Conservation (phyloP, 2,888 invertebrate genomes). For the Adela reaumurella region DNA sequence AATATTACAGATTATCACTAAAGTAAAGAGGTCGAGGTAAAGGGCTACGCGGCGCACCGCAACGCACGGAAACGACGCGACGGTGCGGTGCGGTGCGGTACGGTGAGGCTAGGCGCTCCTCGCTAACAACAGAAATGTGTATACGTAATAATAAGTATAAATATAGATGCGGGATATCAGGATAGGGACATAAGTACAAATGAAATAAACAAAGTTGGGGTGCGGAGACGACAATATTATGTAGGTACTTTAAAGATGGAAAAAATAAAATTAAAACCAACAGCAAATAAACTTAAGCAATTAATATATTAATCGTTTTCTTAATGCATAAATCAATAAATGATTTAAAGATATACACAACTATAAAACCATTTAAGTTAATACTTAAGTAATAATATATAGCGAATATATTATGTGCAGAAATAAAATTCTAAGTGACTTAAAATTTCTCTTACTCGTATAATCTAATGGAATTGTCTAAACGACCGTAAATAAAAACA, state of each 20-base stretch:
- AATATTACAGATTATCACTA: constrained; percentile 52
- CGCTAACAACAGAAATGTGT: too few species aligned
- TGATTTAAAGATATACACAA: constrained; percentile 57
- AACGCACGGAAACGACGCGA: too few species aligned
- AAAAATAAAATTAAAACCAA: constrained; percentile 37
- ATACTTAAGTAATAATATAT: constrained; percentile 58
- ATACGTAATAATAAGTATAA: too few species aligned
- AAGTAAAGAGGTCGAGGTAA: constrained; percentile 52
- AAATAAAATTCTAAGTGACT: constrained; percentile 59
- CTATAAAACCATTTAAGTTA: constrained; percentile 53
- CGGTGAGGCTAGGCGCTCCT: constrained; percentile 34
- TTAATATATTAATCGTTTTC: constrained; percentile 57
- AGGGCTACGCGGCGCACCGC: too few species aligned
- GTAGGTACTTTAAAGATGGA: too few species aligned
- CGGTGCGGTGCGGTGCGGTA: too few species aligned
- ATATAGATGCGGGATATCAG: too few species aligned
- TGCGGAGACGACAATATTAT: too few species aligned
- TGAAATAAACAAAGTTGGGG: too few species aligned
- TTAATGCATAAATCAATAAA: constrained; percentile 56
- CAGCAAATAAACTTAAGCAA: constrained; percentile 55
- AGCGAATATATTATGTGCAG: constrained; percentile 58
- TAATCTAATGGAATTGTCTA: constrained; percentile 55
- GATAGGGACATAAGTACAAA: too few species aligned
- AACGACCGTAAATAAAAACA: constrained; percentile 12
- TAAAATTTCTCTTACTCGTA: constrained; percentile 51